Conservation (phyloP, 2,888 invertebrate species). For the Euplagia quadripunctaria region DNA sequence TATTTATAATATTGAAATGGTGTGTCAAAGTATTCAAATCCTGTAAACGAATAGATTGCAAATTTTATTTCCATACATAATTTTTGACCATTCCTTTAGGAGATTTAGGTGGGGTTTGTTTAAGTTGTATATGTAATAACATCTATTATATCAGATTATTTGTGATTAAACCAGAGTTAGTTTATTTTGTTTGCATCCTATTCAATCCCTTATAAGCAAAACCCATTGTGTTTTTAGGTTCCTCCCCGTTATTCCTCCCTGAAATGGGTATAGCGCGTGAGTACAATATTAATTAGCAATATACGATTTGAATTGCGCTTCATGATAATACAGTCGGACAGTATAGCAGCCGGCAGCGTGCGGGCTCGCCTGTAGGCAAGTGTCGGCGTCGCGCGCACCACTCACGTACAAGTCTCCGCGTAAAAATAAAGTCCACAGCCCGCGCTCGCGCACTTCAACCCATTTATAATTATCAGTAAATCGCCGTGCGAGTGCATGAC, state of each 20-base stretch:
- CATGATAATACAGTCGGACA: slow-evolving; percentile 75
- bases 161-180: slow-evolving; percentile 39
- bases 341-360: slow-evolving; percentile 67
- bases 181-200: slow-evolving; percentile 62
- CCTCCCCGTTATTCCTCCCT: slow-evolving; percentile 79
- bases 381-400: slow-evolving; percentile 75
- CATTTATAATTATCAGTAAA: slow-evolving; percentile 88
- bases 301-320: slow-evolving; percentile 73
- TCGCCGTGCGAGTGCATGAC: slow-evolving; percentile 83
- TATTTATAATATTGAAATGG: slow-evolving; percentile 27
- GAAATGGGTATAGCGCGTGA: slow-evolving; percentile 76
- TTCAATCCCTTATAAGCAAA: slow-evolving; percentile 65
- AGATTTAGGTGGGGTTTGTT: too few species aligned
- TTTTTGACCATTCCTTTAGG: too few species aligned
- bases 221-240: slow-evolving; percentile 74
- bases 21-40: neutral
- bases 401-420: slow-evolving; percentile 83
- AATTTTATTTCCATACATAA: too few species aligned
- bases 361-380: slow-evolving; percentile 76
- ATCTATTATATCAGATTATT: slow-evolving; percentile 34
- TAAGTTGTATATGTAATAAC: too few species aligned
- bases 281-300: slow-evolving; percentile 83
- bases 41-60: too few species aligned
- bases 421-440: slow-evolving; percentile 86
- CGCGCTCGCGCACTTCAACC: slow-evolving; percentile 84